Conservation (phyloP, 2,113 vertebrate species). For the Platysteira castanea region DNA sequence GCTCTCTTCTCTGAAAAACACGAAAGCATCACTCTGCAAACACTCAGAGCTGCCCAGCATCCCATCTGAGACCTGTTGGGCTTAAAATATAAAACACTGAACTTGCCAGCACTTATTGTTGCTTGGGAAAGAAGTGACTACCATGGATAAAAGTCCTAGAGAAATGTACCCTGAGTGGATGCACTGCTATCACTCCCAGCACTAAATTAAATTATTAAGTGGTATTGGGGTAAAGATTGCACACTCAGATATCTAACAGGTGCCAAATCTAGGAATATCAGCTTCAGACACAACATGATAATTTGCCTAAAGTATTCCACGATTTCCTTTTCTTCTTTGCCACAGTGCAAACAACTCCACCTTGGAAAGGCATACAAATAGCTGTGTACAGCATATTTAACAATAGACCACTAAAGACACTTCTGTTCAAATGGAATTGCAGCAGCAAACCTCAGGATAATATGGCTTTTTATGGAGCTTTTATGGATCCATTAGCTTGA, state of each 20-base stretch:
- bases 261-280: not conserved
- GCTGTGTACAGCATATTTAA: not conserved
- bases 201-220: not conserved
- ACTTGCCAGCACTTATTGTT: not conserved
- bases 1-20: not conserved
- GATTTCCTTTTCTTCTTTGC: not conserved
- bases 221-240: not conserved
- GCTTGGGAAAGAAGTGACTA: not conserved
- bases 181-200: not conserved
- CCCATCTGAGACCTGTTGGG: not conserved
- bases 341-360: not conserved
- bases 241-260: not conserved
- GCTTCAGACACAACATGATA: not conserved
- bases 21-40: not conserved
- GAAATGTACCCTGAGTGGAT: not conserved
- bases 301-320: not conserved
- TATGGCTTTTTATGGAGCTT: not conserved
- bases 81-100: not conserved
- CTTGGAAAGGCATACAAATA: slow-evolving; percentile 9
- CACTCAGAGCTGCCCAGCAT: not conserved
- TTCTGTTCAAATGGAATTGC: not conserved
- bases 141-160: not conserved
- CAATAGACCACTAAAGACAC: not conserved
- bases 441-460: not conserved
- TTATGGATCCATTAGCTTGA: not conserved